Evolutionary conservation across 37 sponge, comb jelly and placozoan species (phyloP).

Genomic region (Aphrocallistes beatrix): DNA sequence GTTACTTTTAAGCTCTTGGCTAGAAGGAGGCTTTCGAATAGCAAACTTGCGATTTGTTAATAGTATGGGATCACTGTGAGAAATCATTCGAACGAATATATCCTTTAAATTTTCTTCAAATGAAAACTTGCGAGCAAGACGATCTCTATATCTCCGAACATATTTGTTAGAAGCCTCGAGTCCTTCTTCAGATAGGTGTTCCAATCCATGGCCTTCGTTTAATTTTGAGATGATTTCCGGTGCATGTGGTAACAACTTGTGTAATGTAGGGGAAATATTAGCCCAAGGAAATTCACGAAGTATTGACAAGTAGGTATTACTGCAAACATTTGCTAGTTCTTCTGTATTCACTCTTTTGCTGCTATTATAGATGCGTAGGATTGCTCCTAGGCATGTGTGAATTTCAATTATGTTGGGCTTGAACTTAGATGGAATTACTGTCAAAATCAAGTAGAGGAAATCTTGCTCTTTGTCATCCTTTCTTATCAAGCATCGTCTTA

Average conservation of each 20-base stretch:
- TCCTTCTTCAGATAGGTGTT: not conserved
- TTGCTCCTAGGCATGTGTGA: not conserved
- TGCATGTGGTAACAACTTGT: not conserved
- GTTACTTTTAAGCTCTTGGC: not conserved
- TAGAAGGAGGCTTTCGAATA: not conserved
- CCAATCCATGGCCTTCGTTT: not conserved
- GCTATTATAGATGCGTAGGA: not conserved
- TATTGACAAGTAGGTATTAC: not conserved
- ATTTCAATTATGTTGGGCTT: not conserved
- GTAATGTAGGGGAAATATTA: not conserved
- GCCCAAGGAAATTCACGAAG: not conserved
- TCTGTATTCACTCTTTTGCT: not conserved
- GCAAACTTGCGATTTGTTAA: not conserved
- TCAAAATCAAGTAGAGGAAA: not conserved
- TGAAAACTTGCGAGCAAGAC: not conserved
- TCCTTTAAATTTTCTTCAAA: conserved; percentile 12
- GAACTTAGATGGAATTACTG: not conserved
- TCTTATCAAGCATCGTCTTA: not conserved
- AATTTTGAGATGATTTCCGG: not conserved
- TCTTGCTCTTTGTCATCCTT: not conserved
- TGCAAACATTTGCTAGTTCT: not conserved
- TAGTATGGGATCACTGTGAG: not conserved
- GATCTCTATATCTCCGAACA: not conserved
- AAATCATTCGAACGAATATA: not conserved
- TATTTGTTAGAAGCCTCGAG: not conserved